phyloP scores from a whole-genome alignment of 2,888 invertebrate species.

The Mimachlamys varia region DNA sequence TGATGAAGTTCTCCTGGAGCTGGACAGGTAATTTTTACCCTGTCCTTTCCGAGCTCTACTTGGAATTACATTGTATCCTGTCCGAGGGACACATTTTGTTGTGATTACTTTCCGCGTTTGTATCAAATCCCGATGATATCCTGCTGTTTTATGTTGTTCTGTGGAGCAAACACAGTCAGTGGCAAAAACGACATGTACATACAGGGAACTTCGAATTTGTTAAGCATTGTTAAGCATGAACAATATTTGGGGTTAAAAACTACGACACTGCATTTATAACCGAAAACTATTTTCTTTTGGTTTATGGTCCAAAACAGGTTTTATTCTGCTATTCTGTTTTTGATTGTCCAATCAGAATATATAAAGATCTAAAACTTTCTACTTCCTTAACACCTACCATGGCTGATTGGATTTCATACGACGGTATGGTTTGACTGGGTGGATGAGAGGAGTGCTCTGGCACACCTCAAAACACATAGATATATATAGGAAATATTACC shows the following conservation, averaged over 20 bases:
- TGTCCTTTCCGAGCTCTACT: not conserved
- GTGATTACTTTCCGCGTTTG: not conserved
- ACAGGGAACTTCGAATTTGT: not conserved
- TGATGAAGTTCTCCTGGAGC: constrained; percentile 12
- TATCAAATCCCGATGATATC: not conserved
- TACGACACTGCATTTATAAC: no score
- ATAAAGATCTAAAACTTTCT: not conserved
- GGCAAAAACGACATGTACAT: constrained; percentile 29
- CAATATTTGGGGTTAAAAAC: not conserved
- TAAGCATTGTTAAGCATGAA: not conserved
- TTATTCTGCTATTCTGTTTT: not conserved
- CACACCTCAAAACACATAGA: not conserved
- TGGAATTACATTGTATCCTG: not conserved
- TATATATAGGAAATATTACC: constrained; percentile 14
- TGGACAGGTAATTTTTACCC: not conserved
- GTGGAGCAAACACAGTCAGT: constrained; percentile 30
- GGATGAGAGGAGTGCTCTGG: not conserved
- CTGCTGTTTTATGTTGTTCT: not conserved
- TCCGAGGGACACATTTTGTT: not conserved
- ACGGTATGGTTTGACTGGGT: not conserved
- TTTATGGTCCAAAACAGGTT: no score
- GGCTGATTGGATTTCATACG: not conserved
- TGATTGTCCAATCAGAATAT: not conserved
- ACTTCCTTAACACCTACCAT: not conserved
- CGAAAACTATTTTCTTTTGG: no score